Percentiles rank a stretch among this genome's conserved stretches.
Evolutionary conservation across 2,797 vertebrate genomes (phyloP).

Genomic region (Sebastes kiyomatsui): DNA sequence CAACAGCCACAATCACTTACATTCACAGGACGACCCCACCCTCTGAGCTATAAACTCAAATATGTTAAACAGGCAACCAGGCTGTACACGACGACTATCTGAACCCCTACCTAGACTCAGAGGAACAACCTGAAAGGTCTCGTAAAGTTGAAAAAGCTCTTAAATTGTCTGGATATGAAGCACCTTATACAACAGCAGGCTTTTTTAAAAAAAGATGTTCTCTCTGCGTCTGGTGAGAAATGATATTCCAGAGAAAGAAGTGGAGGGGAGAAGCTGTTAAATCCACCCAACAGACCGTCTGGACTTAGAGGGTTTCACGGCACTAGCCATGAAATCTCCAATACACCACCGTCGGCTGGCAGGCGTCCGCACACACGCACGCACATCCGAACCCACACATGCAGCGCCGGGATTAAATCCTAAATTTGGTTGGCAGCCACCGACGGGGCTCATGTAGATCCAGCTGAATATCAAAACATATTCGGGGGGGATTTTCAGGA

Average conservation of each 20-base stretch:
- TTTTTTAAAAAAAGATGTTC: conserved; percentile 19
- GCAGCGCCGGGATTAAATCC: conserved; percentile 51
- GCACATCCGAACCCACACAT: conserved; percentile 12
- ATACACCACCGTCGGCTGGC: conserved; percentile 60
- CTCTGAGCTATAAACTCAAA: conserved; percentile 9
- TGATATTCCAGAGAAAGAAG: conserved; percentile 31
- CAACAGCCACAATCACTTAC: conserved; percentile 4
- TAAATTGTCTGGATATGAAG: conserved; percentile 18
- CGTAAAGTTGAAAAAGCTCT: conserved; percentile 13
- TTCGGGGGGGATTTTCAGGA: conserved; percentile 60
- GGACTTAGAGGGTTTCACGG: conserved; percentile 53
- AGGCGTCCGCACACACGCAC: background rate
- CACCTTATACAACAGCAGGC: conserved; percentile 14
- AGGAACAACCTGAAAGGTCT: background rate
- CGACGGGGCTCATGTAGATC: conserved; percentile 42
- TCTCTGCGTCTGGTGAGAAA: conserved; percentile 24
- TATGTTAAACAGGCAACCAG: conserved; percentile 1
- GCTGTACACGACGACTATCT: background rate
- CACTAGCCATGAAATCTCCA: conserved; percentile 55
- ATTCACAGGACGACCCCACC: conserved; percentile 6
- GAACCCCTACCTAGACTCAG: background rate
- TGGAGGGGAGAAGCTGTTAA: conserved; percentile 39
- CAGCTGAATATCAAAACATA: conserved; percentile 66
- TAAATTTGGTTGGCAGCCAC: conserved; percentile 56
- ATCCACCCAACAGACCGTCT: conserved; percentile 57